Percentiles rank a stretch among this genome's conserved stretches.
These are phyloP conservation scores for Cynopterus sphinx DNA, from an alignment of 2,797 vertebrate genomes.

Conservation along the genomic window DNA sequence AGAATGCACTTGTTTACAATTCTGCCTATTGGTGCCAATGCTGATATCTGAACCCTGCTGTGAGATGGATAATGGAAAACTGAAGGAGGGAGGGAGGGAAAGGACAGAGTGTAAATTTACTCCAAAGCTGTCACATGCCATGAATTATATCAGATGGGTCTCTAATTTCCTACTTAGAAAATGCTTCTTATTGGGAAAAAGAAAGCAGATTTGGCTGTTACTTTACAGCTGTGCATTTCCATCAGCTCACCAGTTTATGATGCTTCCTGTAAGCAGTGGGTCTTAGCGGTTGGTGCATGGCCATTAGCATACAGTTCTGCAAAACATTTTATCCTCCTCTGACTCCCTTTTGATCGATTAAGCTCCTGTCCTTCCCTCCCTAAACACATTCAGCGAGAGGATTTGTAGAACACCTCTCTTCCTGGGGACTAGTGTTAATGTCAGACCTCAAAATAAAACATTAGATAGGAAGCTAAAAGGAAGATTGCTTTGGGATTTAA, in stretches of 20 bases:
- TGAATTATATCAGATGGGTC: constrained; percentile 70
- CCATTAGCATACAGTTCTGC: constrained; percentile 79
- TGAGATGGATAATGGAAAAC: constrained; percentile 53
- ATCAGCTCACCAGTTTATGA: constrained; percentile 75
- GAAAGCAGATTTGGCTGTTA: constrained; percentile 48
- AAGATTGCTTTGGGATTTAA: constrained; percentile 1
- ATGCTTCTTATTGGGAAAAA: not conserved
- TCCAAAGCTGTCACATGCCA: constrained; percentile 50
- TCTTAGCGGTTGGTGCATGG: constrained; percentile 69
- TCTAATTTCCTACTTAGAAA: constrained; percentile 75
- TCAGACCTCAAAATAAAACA: constrained; percentile 67
- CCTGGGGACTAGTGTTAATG: constrained; percentile 68
- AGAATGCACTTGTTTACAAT: constrained; percentile 75
- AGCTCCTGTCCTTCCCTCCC: constrained; percentile 65
- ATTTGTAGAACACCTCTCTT: constrained; percentile 63
- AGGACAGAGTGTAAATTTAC: constrained; percentile 42
- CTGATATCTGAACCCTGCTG: constrained; percentile 57
- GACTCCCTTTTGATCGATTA: constrained; percentile 83
- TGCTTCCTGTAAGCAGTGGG: constrained; percentile 66
- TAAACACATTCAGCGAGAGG: constrained; percentile 51
- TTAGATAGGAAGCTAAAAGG: not conserved
- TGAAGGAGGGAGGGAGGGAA: not conserved
- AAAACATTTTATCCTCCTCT: constrained; percentile 79
- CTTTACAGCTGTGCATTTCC: constrained; percentile 51
- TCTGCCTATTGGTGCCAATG: constrained; percentile 74